Percentiles rank a stretch among this genome's conserved stretches.
Conservation (phyloP, 2,888 invertebrate species). For the Cremastobaeus sp. region DNA sequence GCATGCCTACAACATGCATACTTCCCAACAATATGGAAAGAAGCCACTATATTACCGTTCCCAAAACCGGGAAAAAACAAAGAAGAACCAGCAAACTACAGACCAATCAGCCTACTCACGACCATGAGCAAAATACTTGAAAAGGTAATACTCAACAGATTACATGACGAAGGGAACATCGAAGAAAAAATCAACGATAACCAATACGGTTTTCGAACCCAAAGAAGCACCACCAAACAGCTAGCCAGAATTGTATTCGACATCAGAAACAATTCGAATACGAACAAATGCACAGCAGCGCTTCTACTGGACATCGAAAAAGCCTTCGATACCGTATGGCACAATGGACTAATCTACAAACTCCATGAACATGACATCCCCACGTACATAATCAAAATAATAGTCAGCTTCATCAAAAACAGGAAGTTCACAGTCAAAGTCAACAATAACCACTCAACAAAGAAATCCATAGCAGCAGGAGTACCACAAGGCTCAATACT, state of each 20-base stretch:
- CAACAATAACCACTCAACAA: not conserved
- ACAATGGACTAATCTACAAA: slow-evolving; percentile 56
- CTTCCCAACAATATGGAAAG: slow-evolving; percentile 20
- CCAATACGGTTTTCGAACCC: slow-evolving; percentile 63
- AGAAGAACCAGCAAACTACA: slow-evolving; percentile 32
- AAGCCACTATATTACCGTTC: slow-evolving; percentile 33
- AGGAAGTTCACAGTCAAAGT: slow-evolving; percentile 32
- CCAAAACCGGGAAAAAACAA: slow-evolving; percentile 63
- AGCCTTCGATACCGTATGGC: slow-evolving; percentile 65
- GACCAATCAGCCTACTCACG: slow-evolving; percentile 43
- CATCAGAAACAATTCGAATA: slow-evolving; percentile 59
- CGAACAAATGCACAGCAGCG: slow-evolving; percentile 55
- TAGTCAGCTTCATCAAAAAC: slow-evolving; percentile 2
- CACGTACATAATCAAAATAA: slow-evolving; percentile 6
- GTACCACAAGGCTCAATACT: slow-evolving; percentile 36
- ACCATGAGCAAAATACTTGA: slow-evolving; percentile 63
- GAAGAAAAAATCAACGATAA: slow-evolving; percentile 50
- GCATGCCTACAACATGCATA: slow-evolving; percentile 4
- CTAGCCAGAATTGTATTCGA: slow-evolving; percentile 58
- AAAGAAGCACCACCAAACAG: slow-evolving; percentile 62
- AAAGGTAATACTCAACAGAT: slow-evolving; percentile 51
- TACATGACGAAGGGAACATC: slow-evolving; percentile 44
- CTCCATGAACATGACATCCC: slow-evolving; percentile 10
- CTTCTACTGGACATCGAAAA: slow-evolving; percentile 61
- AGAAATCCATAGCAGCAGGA: slow-evolving; percentile 9